Conservation (phyloP, 2,797 vertebrate species). For the Sus cebifrons region DNA sequence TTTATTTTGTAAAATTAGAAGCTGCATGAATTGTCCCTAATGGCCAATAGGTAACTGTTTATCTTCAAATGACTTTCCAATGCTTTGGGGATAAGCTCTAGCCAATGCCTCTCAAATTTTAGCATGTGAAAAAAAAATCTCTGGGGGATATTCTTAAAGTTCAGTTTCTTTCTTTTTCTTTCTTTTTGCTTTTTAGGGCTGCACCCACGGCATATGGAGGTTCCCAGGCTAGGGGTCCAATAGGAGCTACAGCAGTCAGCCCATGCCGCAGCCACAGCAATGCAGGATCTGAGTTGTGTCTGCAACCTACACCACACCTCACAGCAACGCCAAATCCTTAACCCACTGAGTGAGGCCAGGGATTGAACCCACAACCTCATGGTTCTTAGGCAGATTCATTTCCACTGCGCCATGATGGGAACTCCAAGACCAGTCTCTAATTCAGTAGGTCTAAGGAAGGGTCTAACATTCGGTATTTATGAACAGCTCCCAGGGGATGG, state of each 20-base stretch:
- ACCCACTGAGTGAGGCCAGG: too few relatives aligned
- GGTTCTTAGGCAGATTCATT: too few relatives aligned
- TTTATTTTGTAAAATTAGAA: slow-evolving; percentile 31
- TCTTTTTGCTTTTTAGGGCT: too few relatives aligned
- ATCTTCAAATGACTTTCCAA: slow-evolving; percentile 63
- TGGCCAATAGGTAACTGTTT: not conserved
- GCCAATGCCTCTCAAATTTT: slow-evolving; percentile 1
- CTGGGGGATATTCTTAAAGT: not conserved
- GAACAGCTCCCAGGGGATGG: not conserved
- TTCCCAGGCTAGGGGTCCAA: too few relatives aligned
- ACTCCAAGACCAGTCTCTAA: slow-evolving; percentile 25
- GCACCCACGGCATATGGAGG: too few relatives aligned
- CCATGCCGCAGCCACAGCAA: too few relatives aligned
- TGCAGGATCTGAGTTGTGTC: too few relatives aligned
- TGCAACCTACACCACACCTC: too few relatives aligned
- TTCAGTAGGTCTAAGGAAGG: not conserved
- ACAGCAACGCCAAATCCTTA: too few relatives aligned
- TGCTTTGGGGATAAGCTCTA: slow-evolving; percentile 22
- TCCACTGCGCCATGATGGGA: too few relatives aligned
- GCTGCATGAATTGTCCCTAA: slow-evolving; percentile 1
- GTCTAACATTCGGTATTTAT: slow-evolving; percentile 30
- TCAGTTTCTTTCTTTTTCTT: not conserved
- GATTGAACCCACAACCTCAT: too few relatives aligned
- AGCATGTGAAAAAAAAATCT: not conserved
- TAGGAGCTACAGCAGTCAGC: too few relatives aligned